Evolutionary conservation across 2,888 invertebrate genomes (phyloP), one percentile per base, ranked within the genome.

Genomic region (Aphidius colemani): DNA sequence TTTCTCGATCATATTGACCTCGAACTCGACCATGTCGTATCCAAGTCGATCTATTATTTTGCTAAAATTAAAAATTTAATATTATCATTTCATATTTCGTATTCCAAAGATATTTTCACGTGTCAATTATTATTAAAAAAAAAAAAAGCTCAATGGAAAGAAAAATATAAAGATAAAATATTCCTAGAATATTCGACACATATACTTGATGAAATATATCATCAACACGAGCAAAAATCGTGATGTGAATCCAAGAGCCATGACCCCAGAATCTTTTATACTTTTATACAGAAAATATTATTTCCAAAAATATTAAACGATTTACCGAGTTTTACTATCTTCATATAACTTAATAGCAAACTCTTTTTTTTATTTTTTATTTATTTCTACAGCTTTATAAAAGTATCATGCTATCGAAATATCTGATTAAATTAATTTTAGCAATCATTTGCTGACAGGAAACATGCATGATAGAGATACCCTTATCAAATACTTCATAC

Each of bases 371-470:
- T 72, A 65, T 72, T 68, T 73, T 67, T 70, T 65, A 64, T 66
- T 65, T 66, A 60, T 73, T 71, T 69, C 67, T 64, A 67, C 56
- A 65, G 69, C 71, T 70, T 71, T 65, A 64, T 70, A 67, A 18
- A 30, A 0, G 5, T 3, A 30, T 30, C 30, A 30, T 30, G 3
- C 5, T 30, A 30, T 30, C 30, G 30, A 5, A 30, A 30, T 7
- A 64, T 69, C 13, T 7, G 1, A 53, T 13, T 10, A n/a, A 11
- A 56, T 45, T 9, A 9, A 18, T 7, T 53, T 67, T 70, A 67
- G 68, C 61, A 65, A 67, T 67, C 65, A 65, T 66, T 13, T 41
- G 57, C 67, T 70, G 71, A 62, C 74, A 71, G 75, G 75, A 75
- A 75, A 63, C 63, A 60, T 44, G 46, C 39, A 70, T 53, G 76